These are phyloP conservation scores for Luehdorfia chinensis DNA, from an alignment of 1,140 invertebrate genomes.

Conservation along the genomic window DNA sequence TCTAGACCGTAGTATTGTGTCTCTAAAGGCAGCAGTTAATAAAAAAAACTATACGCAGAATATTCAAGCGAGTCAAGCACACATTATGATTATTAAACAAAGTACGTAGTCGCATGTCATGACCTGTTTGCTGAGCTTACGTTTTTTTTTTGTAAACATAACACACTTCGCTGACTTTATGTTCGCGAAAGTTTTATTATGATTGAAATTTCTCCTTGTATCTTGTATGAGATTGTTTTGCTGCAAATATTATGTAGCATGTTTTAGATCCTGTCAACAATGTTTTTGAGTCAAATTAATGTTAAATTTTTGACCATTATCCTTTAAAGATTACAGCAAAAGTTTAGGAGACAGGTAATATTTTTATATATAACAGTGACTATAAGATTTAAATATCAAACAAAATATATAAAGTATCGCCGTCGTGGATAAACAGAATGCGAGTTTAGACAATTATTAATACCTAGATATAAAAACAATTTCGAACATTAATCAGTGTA, in stretches of 20 bases:
- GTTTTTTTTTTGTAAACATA: conserved; percentile 6
- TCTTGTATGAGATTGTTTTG: conserved; percentile 12
- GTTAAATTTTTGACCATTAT: conserved; percentile 4
- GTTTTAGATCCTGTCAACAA: conserved; percentile 7
- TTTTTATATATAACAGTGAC: conserved; percentile 1
- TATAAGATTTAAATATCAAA: no score
- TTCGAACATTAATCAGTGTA: no score
- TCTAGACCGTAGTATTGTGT: no score
- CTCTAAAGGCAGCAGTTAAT: no score
- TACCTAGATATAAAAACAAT: no score
- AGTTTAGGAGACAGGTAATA: background rate
- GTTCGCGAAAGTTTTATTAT: conserved; percentile 14
- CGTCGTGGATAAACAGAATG: no score
- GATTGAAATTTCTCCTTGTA: conserved; percentile 16
- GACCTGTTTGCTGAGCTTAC: no score
- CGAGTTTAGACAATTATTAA: no score
- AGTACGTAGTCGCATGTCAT: no score
- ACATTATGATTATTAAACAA: no score
- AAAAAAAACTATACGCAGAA: background rate
- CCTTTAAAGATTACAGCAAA: conserved; percentile 1
- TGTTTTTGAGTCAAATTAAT: background rate
- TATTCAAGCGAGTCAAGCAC: background rate
- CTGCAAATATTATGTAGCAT: background rate
- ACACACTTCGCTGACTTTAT: conserved; percentile 16
- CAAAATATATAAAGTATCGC: no score